Evolutionary conservation across 2,797 vertebrate genomes (phyloP).

Genomic region (Scolopax bukidnonensis): DNA sequence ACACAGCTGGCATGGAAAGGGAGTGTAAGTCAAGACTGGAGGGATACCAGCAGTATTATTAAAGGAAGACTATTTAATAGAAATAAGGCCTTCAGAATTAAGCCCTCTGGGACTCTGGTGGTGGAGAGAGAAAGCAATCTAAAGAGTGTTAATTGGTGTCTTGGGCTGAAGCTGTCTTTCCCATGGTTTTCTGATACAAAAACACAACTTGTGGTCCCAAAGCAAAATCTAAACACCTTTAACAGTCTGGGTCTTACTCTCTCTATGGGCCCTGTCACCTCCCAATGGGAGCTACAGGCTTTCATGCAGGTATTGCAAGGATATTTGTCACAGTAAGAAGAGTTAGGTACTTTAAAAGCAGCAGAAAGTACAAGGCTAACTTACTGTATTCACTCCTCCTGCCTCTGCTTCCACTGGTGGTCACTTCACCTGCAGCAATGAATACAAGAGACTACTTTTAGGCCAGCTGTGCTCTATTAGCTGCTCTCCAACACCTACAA

Average conservation of each 20-base stretch:
- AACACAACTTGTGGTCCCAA: background rate
- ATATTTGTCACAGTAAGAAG: background rate
- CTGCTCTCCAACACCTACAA: background rate
- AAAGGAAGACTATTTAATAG: background rate
- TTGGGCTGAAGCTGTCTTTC: background rate
- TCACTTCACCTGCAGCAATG: background rate
- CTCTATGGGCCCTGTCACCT: background rate
- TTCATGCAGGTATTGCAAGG: background rate
- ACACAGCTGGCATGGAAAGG: background rate
- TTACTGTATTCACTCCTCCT: slow-evolving; percentile 7
- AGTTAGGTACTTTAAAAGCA: background rate
- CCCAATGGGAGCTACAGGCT: background rate
- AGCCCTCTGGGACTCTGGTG: background rate
- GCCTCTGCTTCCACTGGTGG: background rate
- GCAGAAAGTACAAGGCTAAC: background rate
- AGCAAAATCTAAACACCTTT: background rate
- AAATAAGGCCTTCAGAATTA: background rate
- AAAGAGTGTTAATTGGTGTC: background rate
- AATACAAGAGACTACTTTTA: background rate
- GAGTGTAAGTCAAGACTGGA: background rate
- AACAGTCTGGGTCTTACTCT: background rate
- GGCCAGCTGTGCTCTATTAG: background rate
- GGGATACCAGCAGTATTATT: background rate
- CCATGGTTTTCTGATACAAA: background rate
- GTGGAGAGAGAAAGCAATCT: background rate